These are phyloP conservation scores for Amiota communis DNA, from an alignment of 2,888 invertebrate genomes.

Conservation along the genomic window DNA sequence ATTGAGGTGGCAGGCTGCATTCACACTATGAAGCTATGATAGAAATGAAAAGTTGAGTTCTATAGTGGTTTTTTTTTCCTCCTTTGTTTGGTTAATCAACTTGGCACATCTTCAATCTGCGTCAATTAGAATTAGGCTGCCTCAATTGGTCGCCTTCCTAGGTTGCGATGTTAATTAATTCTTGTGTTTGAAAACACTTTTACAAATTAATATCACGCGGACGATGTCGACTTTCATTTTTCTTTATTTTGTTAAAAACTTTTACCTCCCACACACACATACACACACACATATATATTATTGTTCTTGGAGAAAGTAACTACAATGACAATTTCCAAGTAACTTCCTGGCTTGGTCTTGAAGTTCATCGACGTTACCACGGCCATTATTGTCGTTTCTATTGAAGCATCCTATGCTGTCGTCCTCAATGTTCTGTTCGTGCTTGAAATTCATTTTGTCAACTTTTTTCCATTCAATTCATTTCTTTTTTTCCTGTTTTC, in stretches of 20 bases:
- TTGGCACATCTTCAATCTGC: constrained; percentile 42
- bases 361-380: constrained; percentile 16
- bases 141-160: neutral
- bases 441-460: constrained; percentile 60
- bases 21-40: neutral
- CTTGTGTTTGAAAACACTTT: constrained; percentile 71
- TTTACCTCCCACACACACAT: constrained; percentile 52
- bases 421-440: constrained; percentile 32
- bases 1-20: constrained; percentile 38
- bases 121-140: constrained; percentile 21
- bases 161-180: constrained; percentile 70
- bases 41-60: constrained; percentile 29
- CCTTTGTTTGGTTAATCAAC: constrained; percentile 33
- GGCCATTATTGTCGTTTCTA: constrained; percentile 15
- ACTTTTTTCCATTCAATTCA: constrained; percentile 49
- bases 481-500: constrained; percentile 22
- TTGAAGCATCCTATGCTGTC: neutral
- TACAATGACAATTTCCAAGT: constrained; percentile 22
- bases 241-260: constrained; percentile 48
- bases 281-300: neutral
- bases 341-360: constrained; percentile 19
- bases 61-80: constrained; percentile 36
- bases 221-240: constrained; percentile 3
- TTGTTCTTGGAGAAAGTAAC: neutral
- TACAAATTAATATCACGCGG: constrained; percentile 57